These are phyloP conservation scores for Rambutsinella grinnellia DNA, from an alignment of 2,888 invertebrate species.

Conservation along the genomic window DNA sequence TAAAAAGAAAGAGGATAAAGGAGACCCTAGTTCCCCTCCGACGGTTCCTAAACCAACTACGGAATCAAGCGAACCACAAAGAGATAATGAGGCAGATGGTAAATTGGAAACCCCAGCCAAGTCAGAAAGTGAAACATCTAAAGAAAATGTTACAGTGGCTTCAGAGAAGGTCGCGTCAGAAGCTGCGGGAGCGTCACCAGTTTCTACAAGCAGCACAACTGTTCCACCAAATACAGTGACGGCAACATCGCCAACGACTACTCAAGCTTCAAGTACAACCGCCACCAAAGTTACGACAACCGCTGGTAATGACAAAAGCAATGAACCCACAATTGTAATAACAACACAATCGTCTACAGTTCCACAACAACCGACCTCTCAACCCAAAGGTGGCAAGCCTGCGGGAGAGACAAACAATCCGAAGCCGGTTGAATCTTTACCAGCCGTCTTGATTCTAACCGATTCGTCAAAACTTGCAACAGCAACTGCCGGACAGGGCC, in stretches of 20 bases:
- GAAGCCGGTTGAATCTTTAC: not conserved
- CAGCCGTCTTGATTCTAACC: constrained; percentile 38
- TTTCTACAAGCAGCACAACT: not conserved
- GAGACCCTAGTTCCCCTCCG: not conserved
- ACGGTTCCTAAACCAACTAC: not conserved
- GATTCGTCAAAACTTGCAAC: constrained; percentile 32
- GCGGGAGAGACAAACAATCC: constrained; percentile 3
- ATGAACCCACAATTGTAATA: too few relatives aligned
- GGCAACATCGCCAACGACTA: not conserved
- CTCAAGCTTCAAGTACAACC: constrained; percentile 5
- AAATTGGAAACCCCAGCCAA: not conserved
- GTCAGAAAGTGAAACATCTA: not conserved
- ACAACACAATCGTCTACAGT: constrained; percentile 16
- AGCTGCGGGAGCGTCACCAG: too few relatives aligned
- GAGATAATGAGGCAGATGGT: not conserved
- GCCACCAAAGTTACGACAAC: not conserved
- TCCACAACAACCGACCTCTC: constrained; percentile 12
- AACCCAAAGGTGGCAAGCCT: not conserved
- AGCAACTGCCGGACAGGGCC: constrained; percentile 6
- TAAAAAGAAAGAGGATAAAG: too few relatives aligned
- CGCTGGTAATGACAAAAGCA: not conserved
- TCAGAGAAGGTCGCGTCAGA: not conserved
- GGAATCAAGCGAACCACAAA: not conserved
- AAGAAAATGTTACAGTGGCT: not conserved
- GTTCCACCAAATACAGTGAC: not conserved